Evolutionary conservation across 2,888 invertebrate genomes (phyloP).

Genomic region (Oscheius onirici): DNA sequence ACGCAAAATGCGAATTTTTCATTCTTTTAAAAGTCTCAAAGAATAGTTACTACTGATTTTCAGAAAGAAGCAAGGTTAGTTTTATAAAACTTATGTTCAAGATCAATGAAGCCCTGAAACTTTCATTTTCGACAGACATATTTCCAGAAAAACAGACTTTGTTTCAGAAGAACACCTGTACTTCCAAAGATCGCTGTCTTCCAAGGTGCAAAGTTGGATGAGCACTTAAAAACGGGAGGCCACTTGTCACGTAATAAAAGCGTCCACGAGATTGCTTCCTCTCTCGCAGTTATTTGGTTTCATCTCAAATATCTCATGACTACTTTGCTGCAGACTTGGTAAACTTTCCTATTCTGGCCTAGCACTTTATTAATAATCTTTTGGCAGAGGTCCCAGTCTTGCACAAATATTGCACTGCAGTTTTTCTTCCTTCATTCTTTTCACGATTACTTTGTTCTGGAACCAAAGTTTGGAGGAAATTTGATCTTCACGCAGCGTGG

Average conservation of each 20-base stretch:
- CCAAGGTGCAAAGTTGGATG: slow-evolving; percentile 22
- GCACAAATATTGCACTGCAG: too few species aligned
- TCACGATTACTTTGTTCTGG: not conserved
- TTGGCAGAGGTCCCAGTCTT: not conserved
- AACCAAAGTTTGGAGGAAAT: slow-evolving; percentile 19
- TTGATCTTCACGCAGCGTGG: slow-evolving; percentile 1
- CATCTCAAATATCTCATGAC: slow-evolving; percentile 31
- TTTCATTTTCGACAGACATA: too few species aligned
- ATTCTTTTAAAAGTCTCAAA: too few species aligned
- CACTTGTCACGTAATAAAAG: slow-evolving; percentile 30
- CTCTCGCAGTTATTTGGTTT: slow-evolving; percentile 31
- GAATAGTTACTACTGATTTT: too few species aligned
- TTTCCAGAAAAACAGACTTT: too few species aligned
- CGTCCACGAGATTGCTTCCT: slow-evolving; percentile 30
- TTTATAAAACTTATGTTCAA: too few species aligned
- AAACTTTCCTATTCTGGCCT: slow-evolving; percentile 13
- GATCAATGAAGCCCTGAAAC: too few species aligned
- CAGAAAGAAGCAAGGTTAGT: too few species aligned
- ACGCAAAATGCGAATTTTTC: too few species aligned
- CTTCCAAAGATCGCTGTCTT: slow-evolving; percentile 14
- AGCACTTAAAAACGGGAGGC: slow-evolving; percentile 21
- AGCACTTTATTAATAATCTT: slow-evolving; percentile 4
- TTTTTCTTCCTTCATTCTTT: too few species aligned
- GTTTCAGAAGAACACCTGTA: not conserved
- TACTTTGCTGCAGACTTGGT: slow-evolving; percentile 16